phyloP scores from a whole-genome alignment of 2,888 invertebrate species.

The Galeopsomyia nigrocyanea region DNA sequence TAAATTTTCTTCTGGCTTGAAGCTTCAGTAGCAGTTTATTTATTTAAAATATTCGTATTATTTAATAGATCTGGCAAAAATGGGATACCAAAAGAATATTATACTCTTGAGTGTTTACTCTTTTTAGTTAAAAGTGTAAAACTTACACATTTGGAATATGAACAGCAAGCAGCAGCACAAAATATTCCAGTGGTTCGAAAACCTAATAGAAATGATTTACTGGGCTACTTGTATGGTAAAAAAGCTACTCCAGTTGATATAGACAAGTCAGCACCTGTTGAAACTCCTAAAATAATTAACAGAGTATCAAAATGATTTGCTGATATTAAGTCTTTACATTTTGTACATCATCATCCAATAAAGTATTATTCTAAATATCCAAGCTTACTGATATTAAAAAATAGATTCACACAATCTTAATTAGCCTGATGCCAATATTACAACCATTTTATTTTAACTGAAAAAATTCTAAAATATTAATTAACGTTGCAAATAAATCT shows the following conservation, averaged over 20 bases:
- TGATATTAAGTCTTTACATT: background rate
- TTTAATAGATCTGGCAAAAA: constrained; percentile 92
- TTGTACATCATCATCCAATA: background rate
- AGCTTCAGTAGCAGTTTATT: too few species aligned
- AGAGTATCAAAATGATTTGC: constrained; percentile 84
- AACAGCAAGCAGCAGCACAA: constrained; percentile 96
- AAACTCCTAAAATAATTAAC: constrained; percentile 94
- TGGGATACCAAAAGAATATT: constrained; percentile 94
- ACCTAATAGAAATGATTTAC: constrained; percentile 95
- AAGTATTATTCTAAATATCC: constrained; percentile 7
- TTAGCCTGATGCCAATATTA: constrained; percentile 16
- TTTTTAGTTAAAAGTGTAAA: constrained; percentile 94
- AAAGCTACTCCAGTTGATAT: constrained; percentile 92
- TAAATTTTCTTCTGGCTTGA: too few species aligned
- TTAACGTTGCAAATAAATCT: constrained; percentile 42
- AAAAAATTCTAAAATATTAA: constrained; percentile 39
- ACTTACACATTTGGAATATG: constrained; percentile 95
- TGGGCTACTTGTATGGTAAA: constrained; percentile 96
- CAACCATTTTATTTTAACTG: constrained; percentile 43
- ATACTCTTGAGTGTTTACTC: constrained; percentile 95
- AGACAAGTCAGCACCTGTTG: constrained; percentile 96
- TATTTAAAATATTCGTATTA: too few species aligned
- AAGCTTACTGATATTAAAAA: constrained; percentile 15
- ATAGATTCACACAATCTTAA: too few species aligned
- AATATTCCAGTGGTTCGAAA: constrained; percentile 95